Evolutionary conservation across 2,113 vertebrate genomes (phyloP), one percentile per base, ranked within the genome.

Genomic region (Ictalurus furcatus): DNA sequence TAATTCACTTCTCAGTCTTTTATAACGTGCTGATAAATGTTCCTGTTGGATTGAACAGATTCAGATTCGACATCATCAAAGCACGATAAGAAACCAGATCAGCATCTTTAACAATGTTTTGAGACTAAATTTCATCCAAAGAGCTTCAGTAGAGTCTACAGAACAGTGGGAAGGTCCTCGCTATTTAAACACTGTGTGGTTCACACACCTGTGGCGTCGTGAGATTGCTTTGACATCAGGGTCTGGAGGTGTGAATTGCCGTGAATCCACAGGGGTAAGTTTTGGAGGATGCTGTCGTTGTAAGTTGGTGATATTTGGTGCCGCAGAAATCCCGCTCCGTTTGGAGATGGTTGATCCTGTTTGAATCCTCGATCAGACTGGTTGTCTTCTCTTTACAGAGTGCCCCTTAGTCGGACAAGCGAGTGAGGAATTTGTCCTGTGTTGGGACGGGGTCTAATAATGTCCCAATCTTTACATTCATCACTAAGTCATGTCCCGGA

Each of bases 161-260:
- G 34, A 21, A 83, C 58, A 40, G 23, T 63, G 23, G 13, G 58
- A 44, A 7, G 12, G 1, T 13, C 34, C 34, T 44, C 11, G 5
- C 30, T 37, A 59, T 37, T 82, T 23, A 82, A 82, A 37, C 79
- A 17, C 28, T 34, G 14, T 9, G 7, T 12, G 28, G 54, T 82
- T 82, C 28, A 23, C 54, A 58, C 54, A 58, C 54, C 58, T 61
- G 30, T 61, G 81, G 30, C 5, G 81, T 40, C 25, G 58, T 61
- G 81, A 83, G 81, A 83, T 83, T 83, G 58, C 81, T 40, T 40
- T 83, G 81, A 61, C 34, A 25, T 83, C 54, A 63, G 34, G 81
- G 81, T 63, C 58, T 44, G 81, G 19, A 84, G 34, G 81, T 40
- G 81, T 63, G 81, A 61, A 63, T 44, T 63, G 34, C 12, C 21